Base-by-base conservation (phyloP, 1,140 invertebrate genomes). In the Portunus trituberculatus region DNA sequence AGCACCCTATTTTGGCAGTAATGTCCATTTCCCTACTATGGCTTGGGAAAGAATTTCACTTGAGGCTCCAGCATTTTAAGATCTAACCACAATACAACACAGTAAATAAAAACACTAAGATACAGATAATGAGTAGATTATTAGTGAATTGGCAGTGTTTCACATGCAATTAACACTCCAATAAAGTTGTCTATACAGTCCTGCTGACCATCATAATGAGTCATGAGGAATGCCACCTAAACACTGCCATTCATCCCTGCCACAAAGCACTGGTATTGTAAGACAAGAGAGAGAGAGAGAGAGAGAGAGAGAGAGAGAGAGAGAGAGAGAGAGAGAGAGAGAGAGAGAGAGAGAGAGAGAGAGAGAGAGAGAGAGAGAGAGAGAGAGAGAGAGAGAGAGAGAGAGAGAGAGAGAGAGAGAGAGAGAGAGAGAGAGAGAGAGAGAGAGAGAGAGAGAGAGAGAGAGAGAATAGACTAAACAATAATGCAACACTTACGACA, bases 401-500 rank as follows among this genome's bases (percentile, higher is more conserved):
- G 84, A 86, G 84, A 86, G 84, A 86, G 84, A 86, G 84, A 86
- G 84, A 86, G 84, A 86, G 84, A 90, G 45, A 90, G 31, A 90
- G 88, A 90, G 29, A 90, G 45, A 90, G 29, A 45, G 20, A 45
- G 45, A 46, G 29, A 90, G 45, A 90, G 45, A 28, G 25, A 48
- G 31, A 25, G n/a, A 84, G 45, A 84, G 32, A 45, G 46, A 28
- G 14, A 48, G n/a, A 46, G 48, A 48, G 59, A 39, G 48, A 32
- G 20, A 29, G 32, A 67, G 29, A n/a, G 25, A 6, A 48, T 4
- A 76, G 76, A 16, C 16, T 28, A 59, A 59, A 14, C n/a, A n/a
- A 59, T 59, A 20, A 59, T 59, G 16, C n/a, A 25, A 93, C 89
- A 95, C 95, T 86, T 45, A 92, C 92, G 84, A 94, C 97, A 97